phyloP scores from a whole-genome alignment of 2,888 invertebrate species.

The Julus scandinavius region DNA sequence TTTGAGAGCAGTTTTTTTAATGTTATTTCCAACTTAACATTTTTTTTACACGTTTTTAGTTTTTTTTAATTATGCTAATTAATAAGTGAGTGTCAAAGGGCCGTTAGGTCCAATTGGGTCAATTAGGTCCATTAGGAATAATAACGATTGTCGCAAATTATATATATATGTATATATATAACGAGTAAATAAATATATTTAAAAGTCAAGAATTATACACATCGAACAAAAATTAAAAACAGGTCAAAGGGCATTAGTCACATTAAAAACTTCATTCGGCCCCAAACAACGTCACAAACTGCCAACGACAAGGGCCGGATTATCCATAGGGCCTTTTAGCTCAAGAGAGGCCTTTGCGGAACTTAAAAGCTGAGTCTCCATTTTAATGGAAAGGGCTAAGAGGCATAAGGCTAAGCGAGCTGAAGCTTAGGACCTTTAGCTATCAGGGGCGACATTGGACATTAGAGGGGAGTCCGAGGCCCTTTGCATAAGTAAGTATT shows the following conservation, averaged over 20 bases:
- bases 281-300: no score
- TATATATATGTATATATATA: not conserved
- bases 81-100: not conserved
- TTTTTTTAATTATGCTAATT: not conserved
- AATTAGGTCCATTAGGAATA: not conserved
- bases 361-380: no score
- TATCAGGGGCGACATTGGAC: no score
- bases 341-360: no score
- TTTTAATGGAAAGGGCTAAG: no score
- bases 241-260: not conserved
- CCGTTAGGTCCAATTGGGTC: not conserved
- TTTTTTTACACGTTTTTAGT: not conserved
- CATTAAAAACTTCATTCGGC: not conserved
- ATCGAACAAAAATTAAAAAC: not conserved
- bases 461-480: no score
- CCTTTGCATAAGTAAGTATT: no score
- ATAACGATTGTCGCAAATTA: not conserved
- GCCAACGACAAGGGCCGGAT: no score
- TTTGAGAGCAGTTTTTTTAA: not conserved
- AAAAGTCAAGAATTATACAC: constrained; percentile 14
- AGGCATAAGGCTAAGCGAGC: no score
- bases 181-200: constrained; percentile 12
- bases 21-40: constrained; percentile 11
- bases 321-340: no score
- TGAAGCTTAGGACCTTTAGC: no score